Base-by-base conservation (phyloP, 1,140 invertebrate genomes). In the Drosophila gunungcola region DNA sequence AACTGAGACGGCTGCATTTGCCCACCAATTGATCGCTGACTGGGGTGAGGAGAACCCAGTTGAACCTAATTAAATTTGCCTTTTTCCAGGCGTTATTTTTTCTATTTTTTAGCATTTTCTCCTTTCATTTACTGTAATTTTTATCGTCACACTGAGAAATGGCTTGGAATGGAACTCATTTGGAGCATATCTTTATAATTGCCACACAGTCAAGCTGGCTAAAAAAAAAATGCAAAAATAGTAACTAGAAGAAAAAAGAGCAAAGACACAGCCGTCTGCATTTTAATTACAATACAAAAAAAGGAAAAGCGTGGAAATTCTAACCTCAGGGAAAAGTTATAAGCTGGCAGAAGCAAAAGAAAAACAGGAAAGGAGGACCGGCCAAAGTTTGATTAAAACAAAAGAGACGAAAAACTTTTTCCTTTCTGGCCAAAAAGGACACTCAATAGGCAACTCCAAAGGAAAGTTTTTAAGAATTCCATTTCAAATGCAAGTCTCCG, bases 161-260 rank as follows among this genome's bases (percentile, higher is more conserved):
- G 51, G 74, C 67, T 53, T 27, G 65, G 51, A 70, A 72, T 68
- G 72, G 64, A 60, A 85, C 78, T 64, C 73, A 67, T 83, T 83
- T 79, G 62, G 60, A 72, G 82, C 78, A 89, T 88, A 88, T 88
- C 80, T 89, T 89, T 84, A 89, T 88, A 88, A 84, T 88, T 88
- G 77, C 80, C 53, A 77, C 52, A 77, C 46, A 75, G 38, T 1
- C 38, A 73, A 55, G 57, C 36, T 39, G 12, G 34, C 42, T 51
- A 39, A 38, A 42, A 49, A 49, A 46, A 61, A 38, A 42, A 58
- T 58, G 16, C 29, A 39, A 55, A 36, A 73, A 74, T 57, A 49
- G 55, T 51, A 56, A 62, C 36, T 58, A 42, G 27, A 73, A 29
- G 25, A 39, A 69, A 74, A 58, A 62, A 54, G 49, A 65, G 51